Evolutionary conservation across 2,113 vertebrate genomes (phyloP).

Genomic region (Pelodiscus sinensis): DNA sequence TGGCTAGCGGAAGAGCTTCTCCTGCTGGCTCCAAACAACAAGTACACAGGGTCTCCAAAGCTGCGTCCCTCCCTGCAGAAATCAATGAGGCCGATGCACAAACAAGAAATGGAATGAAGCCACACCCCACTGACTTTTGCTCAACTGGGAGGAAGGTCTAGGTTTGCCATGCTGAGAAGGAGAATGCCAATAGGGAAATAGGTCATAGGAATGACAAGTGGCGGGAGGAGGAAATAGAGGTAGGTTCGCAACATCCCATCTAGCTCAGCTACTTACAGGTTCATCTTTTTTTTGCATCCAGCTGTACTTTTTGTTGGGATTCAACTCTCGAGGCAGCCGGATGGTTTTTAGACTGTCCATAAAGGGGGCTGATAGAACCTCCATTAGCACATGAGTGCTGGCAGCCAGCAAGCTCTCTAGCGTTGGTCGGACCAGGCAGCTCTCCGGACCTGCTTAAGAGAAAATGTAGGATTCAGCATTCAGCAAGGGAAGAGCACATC

Average conservation of each 20-base stretch:
- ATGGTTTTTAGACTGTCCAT: constrained; percentile 85
- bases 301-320: constrained; percentile 96
- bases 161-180: accelerated
- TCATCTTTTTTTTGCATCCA: constrained; percentile 97
- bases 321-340: constrained; percentile 88
- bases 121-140: background rate
- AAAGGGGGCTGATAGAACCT: constrained; percentile 87
- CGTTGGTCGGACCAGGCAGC: constrained; percentile 77
- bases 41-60: background rate
- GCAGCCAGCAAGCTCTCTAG: constrained; percentile 92
- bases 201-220: background rate
- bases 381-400: constrained; percentile 92
- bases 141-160: accelerated
- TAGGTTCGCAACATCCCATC: background rate
- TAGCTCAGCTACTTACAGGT: constrained; percentile 79
- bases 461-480: background rate
- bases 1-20: background rate
- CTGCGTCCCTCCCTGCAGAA: background rate
- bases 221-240: background rate
- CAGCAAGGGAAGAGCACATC: background rate
- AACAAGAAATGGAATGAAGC: background rate
- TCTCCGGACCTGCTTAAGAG: constrained; percentile 64
- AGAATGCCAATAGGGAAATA: background rate
- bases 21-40: constrained; percentile 2
- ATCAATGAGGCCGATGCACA: background rate